These are phyloP conservation scores for Podargus strigoides DNA, from an alignment of 2,797 vertebrate genomes.

Conservation along the genomic window DNA sequence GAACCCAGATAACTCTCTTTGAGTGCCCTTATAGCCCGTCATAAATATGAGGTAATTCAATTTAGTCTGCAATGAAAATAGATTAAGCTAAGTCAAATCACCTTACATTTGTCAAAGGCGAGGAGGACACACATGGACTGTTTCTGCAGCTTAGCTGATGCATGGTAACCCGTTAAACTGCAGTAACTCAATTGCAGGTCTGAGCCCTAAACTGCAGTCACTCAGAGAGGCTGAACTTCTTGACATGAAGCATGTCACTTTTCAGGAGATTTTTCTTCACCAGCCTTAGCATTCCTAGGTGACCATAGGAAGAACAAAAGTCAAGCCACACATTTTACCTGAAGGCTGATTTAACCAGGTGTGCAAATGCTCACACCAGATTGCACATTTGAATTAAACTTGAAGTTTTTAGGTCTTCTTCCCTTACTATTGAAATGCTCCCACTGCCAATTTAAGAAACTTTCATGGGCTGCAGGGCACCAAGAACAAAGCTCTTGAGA, in stretches of 20 bases:
- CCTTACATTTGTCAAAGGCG: conserved; percentile 54
- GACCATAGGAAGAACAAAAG: not conserved
- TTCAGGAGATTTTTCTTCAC: not conserved
- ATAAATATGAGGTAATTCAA: conserved; percentile 64
- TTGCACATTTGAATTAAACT: not conserved
- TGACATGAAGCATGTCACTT: not conserved
- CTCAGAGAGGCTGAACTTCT: not conserved
- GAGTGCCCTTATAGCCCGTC: conserved; percentile 51
- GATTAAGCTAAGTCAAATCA: conserved; percentile 65
- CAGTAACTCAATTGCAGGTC: conserved; percentile 54
- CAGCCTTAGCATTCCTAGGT: not conserved
- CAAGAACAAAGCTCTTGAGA: not conserved
- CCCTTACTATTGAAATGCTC: not conserved
- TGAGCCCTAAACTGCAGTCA: conserved; percentile 23
- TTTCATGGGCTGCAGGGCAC: not conserved
- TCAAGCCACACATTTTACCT: not conserved
- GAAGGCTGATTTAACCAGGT: not conserved
- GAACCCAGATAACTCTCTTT: conserved; percentile 46
- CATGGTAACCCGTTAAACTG: conserved; percentile 19
- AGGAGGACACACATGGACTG: not conserved
- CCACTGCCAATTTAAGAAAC: not conserved
- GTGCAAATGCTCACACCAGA: not conserved
- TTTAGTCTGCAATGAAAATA: conserved; percentile 62
- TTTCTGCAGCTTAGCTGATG: conserved; percentile 40
- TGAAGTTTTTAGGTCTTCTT: not conserved